Conservation (phyloP, 2,888 invertebrate species). For the Mythimna pallens region DNA sequence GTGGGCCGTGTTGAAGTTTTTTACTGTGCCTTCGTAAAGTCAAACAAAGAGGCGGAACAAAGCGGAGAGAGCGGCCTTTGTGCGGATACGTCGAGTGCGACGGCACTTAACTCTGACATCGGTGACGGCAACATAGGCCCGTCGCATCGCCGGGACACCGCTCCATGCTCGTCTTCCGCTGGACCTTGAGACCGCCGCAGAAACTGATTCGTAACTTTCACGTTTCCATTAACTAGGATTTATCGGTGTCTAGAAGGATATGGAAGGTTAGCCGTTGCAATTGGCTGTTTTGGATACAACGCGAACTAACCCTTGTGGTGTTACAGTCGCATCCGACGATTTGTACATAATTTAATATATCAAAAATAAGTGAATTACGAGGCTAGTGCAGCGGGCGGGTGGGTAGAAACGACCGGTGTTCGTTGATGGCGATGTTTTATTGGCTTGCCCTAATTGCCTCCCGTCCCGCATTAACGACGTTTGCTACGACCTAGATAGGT, state of each 20-base stretch:
- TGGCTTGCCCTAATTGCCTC: conserved; percentile 86
- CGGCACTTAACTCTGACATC: conserved; percentile 87
- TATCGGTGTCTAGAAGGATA: conserved; percentile 14
- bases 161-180: conserved; percentile 54
- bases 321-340: not conserved
- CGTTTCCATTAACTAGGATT: conserved; percentile 32
- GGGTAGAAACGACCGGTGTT: conserved; percentile 77
- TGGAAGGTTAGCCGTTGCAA: conserved; percentile 12
- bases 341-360: conserved; percentile 17
- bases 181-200: conserved; percentile 44
- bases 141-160: conserved; percentile 59
- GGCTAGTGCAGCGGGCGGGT: conserved; percentile 65
- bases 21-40: conserved; percentile 81
- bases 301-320: not conserved
- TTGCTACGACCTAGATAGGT: conserved; percentile 80
- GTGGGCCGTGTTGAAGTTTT: conserved; percentile 79
- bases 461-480: conserved; percentile 81
- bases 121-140: conserved; percentile 74
- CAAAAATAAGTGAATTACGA: conserved; percentile 37
- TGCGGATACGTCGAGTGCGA: conserved; percentile 82
- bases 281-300: not conserved
- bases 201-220: conserved; percentile 19
- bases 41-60: conserved; percentile 89
- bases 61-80: conserved; percentile 88
- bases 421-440: conserved; percentile 83